Evolutionary conservation across 2,797 vertebrate genomes (phyloP).

Genomic region (Hapalemur alaotrensis): DNA sequence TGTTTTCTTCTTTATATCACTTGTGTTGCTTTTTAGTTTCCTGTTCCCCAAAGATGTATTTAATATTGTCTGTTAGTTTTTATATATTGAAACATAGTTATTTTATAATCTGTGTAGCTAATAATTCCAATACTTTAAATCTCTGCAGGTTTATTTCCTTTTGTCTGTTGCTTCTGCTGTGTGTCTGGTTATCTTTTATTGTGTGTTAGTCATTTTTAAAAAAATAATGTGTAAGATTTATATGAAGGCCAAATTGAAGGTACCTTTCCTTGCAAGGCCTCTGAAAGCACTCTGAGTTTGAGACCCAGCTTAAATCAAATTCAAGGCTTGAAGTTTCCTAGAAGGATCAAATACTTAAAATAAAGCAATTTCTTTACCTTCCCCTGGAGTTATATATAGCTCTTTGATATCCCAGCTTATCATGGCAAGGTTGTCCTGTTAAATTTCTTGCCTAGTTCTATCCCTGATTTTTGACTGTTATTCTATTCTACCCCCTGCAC

Average conservation of each 20-base stretch:
- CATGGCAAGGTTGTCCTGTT: not conserved
- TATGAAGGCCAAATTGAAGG: not conserved
- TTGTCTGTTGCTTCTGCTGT: not conserved
- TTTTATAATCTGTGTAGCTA: not conserved
- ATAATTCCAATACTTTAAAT: not conserved
- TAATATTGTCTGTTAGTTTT: not conserved
- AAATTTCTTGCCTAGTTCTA: not conserved
- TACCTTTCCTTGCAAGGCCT: not conserved
- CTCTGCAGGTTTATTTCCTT: not conserved
- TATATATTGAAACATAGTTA: not conserved
- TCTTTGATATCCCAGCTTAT: not conserved
- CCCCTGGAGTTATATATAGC: not conserved
- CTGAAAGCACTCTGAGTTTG: not conserved
- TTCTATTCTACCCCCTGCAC: not conserved
- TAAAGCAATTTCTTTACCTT: not conserved
- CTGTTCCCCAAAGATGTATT: not conserved
- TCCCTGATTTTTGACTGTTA: not conserved
- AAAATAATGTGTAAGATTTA: not conserved
- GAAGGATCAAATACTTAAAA: not conserved
- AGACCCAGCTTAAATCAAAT: not conserved
- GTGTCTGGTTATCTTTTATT: not conserved
- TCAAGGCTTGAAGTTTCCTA: not conserved
- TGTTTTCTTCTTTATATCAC: not conserved
- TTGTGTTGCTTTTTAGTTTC: not conserved
- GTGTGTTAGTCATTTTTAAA: not conserved